Evolutionary conservation across 2,113 vertebrate species (phyloP).

Genomic region (Psittacula cyanocephala): DNA sequence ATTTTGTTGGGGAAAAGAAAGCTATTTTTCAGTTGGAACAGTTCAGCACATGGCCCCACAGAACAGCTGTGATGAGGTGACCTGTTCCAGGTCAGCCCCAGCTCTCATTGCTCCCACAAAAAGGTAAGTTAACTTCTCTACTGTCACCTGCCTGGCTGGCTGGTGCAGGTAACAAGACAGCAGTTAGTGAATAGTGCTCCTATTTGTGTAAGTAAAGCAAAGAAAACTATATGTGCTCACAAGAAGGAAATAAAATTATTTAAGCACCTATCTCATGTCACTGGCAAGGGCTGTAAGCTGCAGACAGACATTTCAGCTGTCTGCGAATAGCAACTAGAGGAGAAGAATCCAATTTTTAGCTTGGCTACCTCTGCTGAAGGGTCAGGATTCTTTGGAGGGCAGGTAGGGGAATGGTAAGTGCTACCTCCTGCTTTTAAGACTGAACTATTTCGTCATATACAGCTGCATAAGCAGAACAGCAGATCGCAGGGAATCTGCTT

Average conservation of each 20-base stretch:
- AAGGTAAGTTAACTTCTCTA: neutral
- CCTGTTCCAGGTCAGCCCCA: neutral
- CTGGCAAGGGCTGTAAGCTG: neutral
- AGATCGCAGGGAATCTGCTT: neutral
- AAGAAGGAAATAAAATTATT: neutral
- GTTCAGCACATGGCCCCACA: neutral
- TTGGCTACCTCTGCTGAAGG: neutral
- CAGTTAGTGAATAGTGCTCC: neutral
- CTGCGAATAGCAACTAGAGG: neutral
- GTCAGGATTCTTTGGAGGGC: neutral
- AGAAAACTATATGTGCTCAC: neutral
- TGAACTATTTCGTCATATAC: neutral
- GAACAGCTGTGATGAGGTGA: neutral
- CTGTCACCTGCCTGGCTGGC: neutral
- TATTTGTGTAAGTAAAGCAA: neutral
- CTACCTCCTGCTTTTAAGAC: neutral
- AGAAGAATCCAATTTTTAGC: neutral
- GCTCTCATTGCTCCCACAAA: neutral
- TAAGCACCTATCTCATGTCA: neutral
- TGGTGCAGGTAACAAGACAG: neutral
- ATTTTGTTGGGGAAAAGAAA: neutral
- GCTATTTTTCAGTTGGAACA: neutral
- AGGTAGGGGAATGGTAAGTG: neutral
- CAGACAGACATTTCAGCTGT: neutral
- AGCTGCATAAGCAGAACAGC: neutral